Evolutionary conservation across 2,113 vertebrate species (phyloP).

Genomic region (Pterocles orientalis): DNA sequence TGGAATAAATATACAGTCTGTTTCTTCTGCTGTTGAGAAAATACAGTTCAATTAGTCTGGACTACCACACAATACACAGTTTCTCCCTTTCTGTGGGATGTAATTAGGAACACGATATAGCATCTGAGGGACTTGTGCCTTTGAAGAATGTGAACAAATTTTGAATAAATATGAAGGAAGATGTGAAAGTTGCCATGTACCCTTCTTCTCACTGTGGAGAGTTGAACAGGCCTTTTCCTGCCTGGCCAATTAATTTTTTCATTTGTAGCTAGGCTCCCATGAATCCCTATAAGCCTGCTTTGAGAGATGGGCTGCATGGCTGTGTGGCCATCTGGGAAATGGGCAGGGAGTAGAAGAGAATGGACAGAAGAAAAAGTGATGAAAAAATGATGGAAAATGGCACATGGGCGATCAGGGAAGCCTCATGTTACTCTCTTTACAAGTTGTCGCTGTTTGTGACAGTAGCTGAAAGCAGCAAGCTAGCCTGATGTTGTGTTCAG

Average conservation of each 20-base stretch:
- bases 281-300: background rate
- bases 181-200: background rate
- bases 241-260: background rate
- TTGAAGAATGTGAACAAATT: slow-evolving; percentile 11
- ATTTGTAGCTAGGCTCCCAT: background rate
- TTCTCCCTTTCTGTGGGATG: background rate
- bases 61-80: background rate
- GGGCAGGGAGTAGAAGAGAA: no score
- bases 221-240: background rate
- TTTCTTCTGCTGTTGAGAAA: background rate
- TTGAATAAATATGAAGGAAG: background rate
- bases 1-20: background rate
- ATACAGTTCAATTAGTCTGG: background rate
- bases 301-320: background rate
- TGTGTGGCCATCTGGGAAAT: background rate
- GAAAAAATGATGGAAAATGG: background rate
- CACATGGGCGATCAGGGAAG: background rate
- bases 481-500: background rate
- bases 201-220: background rate
- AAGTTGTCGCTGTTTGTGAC: background rate
- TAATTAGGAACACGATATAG: background rate
- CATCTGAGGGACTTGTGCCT: background rate
- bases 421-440: background rate
- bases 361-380: background rate
- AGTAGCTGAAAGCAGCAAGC: background rate